phyloP scores from a whole-genome alignment of 2,888 invertebrate species.

The Acanthopleura granulata region DNA sequence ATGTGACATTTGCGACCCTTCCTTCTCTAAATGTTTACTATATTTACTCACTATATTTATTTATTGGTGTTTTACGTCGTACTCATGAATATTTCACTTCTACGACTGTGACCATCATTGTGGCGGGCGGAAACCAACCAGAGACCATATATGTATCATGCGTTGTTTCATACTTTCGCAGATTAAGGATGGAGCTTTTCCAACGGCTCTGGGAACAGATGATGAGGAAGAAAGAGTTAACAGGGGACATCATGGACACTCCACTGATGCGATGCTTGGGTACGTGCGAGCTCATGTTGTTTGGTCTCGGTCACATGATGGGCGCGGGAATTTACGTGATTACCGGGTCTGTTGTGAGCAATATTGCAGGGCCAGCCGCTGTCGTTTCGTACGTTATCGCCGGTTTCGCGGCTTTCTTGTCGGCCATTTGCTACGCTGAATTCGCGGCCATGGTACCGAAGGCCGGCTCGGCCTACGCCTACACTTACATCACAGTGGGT shows the following conservation, averaged over 20 bases:
- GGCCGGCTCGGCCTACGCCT: conserved; percentile 86
- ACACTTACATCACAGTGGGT: conserved; percentile 92
- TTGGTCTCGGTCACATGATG: conserved; percentile 95
- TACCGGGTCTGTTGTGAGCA: conserved; percentile 80
- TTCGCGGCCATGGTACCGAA: conserved; percentile 67
- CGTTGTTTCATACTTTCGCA: neutral
- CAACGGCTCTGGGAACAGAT: conserved; percentile 40
- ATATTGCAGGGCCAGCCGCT: conserved; percentile 65
- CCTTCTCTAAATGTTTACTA: no score
- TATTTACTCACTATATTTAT: no score
- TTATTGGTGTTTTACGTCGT: no score
- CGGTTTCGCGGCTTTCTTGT: conserved; percentile 64
- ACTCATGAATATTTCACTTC: no score
- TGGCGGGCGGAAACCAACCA: no score
- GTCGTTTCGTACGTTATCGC: conserved; percentile 79
- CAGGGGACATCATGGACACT: conserved; percentile 55
- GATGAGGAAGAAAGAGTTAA: conserved; percentile 58
- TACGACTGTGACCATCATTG: no score
- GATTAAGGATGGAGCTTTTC: conserved; percentile 24
- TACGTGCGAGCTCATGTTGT: conserved; percentile 86
- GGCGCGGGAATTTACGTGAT: conserved; percentile 98
- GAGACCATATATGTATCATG: no score
- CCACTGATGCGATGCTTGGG: conserved; percentile 78
- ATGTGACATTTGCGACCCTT: no score
- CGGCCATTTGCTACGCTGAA: conserved; percentile 71